A percentile compares a stretch with the other conserved stretches of the same genome.
Evolutionary conservation across 2,888 invertebrate genomes (phyloP).

Genomic region (Mimachlamys varia): DNA sequence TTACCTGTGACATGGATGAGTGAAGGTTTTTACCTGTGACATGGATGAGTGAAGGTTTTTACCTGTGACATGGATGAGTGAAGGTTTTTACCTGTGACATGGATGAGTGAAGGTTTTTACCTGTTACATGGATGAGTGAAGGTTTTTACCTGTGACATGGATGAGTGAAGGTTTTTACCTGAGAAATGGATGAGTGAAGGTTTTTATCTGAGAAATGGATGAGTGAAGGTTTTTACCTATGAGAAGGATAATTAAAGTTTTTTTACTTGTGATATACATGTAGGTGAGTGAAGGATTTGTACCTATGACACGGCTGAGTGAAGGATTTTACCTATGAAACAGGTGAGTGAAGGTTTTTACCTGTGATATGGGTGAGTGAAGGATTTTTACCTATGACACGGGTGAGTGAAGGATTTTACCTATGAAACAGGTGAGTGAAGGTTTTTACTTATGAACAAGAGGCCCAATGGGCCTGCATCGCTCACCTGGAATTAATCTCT

Average conservation of each 20-base stretch:
- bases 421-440: background rate
- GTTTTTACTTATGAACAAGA: too few relatives aligned
- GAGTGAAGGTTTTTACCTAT: slow-evolving; percentile 62
- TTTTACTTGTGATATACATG: background rate
- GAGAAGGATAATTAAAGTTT: slow-evolving; percentile 60
- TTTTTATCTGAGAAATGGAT: slow-evolving; percentile 67
- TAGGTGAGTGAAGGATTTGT: slow-evolving; percentile 39
- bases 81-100: slow-evolving; percentile 64
- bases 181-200: slow-evolving; percentile 48
- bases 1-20: slow-evolving; percentile 68
- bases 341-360: slow-evolving; percentile 47
- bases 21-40: slow-evolving; percentile 63
- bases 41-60: slow-evolving; percentile 58
- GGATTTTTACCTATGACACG: slow-evolving; percentile 38
- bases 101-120: slow-evolving; percentile 60
- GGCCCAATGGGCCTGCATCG: too few relatives aligned
- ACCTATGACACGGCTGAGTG: slow-evolving; percentile 71
- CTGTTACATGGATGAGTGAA: slow-evolving; percentile 66
- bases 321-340: background rate
- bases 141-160: slow-evolving; percentile 65
- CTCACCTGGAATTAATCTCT: too few relatives aligned
- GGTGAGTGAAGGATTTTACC: background rate
- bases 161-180: slow-evolving; percentile 58
- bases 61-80: slow-evolving; percentile 69
- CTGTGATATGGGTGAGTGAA: slow-evolving; percentile 66